phyloP scores from a whole-genome alignment of 2,888 invertebrate genomes.

The Electrophaes corylata region DNA sequence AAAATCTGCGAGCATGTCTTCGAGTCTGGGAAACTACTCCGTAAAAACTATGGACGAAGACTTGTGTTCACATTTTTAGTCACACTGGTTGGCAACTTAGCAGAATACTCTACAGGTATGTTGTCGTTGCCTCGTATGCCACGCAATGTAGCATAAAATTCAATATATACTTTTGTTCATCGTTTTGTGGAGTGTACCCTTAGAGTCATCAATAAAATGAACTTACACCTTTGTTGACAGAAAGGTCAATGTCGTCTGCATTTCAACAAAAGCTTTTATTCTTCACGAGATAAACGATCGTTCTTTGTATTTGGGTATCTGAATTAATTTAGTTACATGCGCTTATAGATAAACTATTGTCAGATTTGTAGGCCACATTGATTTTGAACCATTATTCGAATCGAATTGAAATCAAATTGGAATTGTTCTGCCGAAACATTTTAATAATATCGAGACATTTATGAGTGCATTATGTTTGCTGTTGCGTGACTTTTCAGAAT shows the following conservation, averaged over 20 bases:
- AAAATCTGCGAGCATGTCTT: conserved; percentile 26
- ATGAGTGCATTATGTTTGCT: conserved; percentile 65
- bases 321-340: conserved; percentile 38
- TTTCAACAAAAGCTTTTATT: conserved; percentile 40
- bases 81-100: background rate
- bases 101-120: background rate
- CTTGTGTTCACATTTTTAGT: background rate
- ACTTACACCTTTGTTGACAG: conserved; percentile 36
- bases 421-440: conserved; percentile 57
- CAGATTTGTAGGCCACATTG: conserved; percentile 40
- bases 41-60: background rate
- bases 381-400: conserved; percentile 45
- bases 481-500: conserved; percentile 69
- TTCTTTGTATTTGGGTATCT: conserved; percentile 36
- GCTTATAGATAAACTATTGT: conserved; percentile 24
- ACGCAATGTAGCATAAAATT: background rate
- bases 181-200: background rate
- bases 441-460: conserved; percentile 61
- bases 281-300: conserved; percentile 39
- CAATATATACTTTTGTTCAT: background rate
- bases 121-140: background rate
- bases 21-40: background rate
- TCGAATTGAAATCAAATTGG: conserved; percentile 41
- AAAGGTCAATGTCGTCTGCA: conserved; percentile 41
- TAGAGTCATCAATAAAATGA: conserved; percentile 22